phyloP scores from a whole-genome alignment of 2,113 vertebrate species.

The Leucoraja erinaceus region DNA sequence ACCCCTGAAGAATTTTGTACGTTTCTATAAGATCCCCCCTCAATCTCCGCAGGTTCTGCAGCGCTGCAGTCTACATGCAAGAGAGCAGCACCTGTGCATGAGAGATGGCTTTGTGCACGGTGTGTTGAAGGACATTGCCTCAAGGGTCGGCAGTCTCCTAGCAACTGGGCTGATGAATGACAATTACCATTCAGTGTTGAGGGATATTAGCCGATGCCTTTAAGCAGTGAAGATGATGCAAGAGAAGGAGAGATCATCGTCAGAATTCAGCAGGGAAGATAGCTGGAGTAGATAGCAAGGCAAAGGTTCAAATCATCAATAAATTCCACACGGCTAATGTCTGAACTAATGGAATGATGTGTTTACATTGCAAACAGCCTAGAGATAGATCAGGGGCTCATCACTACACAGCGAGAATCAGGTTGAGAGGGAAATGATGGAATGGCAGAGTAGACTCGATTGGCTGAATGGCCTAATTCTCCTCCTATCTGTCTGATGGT shows the following conservation, averaged over 20 bases:
- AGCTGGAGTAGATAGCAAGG: background rate
- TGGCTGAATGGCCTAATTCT: too few relatives aligned
- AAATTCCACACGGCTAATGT: background rate
- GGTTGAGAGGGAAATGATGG: too few relatives aligned
- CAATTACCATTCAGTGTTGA: constrained; percentile 12
- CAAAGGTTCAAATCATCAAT: background rate
- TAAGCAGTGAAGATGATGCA: background rate
- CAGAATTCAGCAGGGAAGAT: background rate
- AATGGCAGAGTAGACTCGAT: too few relatives aligned
- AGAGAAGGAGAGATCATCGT: background rate
- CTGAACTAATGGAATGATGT: background rate
- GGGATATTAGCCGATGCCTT: background rate
- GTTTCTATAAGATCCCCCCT: too few relatives aligned
- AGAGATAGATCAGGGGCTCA: background rate
- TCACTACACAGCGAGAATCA: background rate
- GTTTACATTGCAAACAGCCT: background rate
- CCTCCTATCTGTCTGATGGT: too few relatives aligned
- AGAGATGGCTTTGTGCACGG: background rate
- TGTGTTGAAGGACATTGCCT: background rate
- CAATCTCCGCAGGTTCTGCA: background rate
- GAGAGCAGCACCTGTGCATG: background rate
- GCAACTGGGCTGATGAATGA: constrained; percentile 27
- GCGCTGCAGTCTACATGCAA: too few relatives aligned
- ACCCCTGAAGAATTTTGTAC: too few relatives aligned
- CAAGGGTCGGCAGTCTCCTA: background rate